Evolutionary conservation across 1,140 invertebrate genomes (phyloP).

Genomic region (Thereuonema tuberculata): DNA sequence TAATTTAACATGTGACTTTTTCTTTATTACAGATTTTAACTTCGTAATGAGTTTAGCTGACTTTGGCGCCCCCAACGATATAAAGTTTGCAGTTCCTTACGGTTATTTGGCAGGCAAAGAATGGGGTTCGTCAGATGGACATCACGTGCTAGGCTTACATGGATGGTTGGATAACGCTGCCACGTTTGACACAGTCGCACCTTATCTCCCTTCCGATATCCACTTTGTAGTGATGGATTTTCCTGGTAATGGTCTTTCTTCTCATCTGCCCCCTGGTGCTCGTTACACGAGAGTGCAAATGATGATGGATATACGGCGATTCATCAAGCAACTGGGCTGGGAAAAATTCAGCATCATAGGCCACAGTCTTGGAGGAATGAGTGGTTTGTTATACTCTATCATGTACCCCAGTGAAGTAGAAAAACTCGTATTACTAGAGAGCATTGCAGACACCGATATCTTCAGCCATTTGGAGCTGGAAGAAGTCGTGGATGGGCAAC

Average conservation of each 20-base stretch:
- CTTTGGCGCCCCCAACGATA: too few species aligned
- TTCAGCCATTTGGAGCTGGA: too few species aligned
- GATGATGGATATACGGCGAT: constrained; percentile 50
- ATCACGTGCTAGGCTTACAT: constrained; percentile 20
- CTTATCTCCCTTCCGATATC: constrained; percentile 46
- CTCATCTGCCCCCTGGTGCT: constrained; percentile 55
- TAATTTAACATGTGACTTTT: too few species aligned
- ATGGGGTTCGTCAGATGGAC: constrained; percentile 19
- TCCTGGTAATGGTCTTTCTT: constrained; percentile 58
- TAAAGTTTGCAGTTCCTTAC: too few species aligned
- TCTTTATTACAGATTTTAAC: too few species aligned
- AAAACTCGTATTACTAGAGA: too few species aligned
- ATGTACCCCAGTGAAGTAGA: constrained; percentile 35
- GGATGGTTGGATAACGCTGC: constrained; percentile 24
- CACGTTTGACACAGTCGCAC: constrained; percentile 40
- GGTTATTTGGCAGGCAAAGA: constrained; percentile 47
- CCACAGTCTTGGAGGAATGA: constrained; percentile 29
- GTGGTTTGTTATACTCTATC: constrained; percentile 24
- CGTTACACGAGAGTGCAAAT: constrained; percentile 57
- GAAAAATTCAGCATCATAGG: constrained; percentile 42
- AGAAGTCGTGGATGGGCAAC: too few species aligned
- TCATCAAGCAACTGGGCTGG: constrained; percentile 65
- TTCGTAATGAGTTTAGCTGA: too few species aligned
- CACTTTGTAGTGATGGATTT: constrained; percentile 51
- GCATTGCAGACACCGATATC: too few species aligned